Evolutionary conservation across 2,797 vertebrate species (phyloP), one percentile per base, ranked within the genome.

Genomic region (Labroides dimidiatus): DNA sequence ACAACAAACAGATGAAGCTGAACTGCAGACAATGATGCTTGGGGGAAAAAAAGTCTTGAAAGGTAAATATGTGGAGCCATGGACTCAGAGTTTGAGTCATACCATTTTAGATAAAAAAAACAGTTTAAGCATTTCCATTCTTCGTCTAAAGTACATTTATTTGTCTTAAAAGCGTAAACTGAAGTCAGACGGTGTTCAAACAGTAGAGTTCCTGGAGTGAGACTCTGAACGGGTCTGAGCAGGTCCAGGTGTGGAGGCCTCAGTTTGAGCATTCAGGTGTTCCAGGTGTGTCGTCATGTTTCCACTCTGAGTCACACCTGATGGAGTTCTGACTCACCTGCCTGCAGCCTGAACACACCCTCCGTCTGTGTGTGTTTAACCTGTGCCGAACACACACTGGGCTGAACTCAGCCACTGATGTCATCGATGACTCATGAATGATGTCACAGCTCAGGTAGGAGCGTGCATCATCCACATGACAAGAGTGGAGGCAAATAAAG

Each of bases 401-500:
- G 19, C 9, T 9, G 16, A 54, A 37, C 58, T 21, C 13, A 5
- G 45, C 30, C 1, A 39, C 20, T 67, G 62, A 75, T 56, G 63
- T 77, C 66, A 64, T 33, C 36, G 9, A 16, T 75, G 66, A 74
- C 54, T 71, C 79, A 60, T 33, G 37, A 24, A 43, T 73, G 64
- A 65, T 43, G 39, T 74, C 72, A 62, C 48, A 14, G 11, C 10
- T 9, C 37, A 43, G 24, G n/a, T 17, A 33, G 13, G 6, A 12
- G 14, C 16, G 49, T 7, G 16, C 14, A 27, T 49, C 8, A 44
- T 0, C 37, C 37, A 39, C 13, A 11, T 39, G 37, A 39, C 10
- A 14, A 39, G 37, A 39, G 37, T 4, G 2, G 13, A 39, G 37
- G 13, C 13, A 39, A 39, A 12, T 39, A 14, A 39, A 39, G 13